Base-by-base conservation (phyloP, 1,140 invertebrate species). In the Rhizoglyphus robini region DNA sequence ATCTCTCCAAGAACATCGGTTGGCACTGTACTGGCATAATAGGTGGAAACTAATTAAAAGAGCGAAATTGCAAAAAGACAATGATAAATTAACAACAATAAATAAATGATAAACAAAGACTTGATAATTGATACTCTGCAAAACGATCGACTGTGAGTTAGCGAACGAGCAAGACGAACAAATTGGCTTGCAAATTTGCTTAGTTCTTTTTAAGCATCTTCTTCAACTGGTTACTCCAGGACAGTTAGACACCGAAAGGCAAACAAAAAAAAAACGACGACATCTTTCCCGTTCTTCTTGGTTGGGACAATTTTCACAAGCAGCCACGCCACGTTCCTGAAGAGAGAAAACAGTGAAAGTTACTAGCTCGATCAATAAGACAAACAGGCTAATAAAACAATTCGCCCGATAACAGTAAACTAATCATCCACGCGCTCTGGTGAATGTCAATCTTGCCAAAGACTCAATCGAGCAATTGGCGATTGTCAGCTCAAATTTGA, bases 301-400 rank as follows among this genome's bases (percentile, higher is more conserved):
- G 99, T 97, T 48, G 96, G 96, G 41, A 95, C 93, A 74, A 98
- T 90, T 81, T 99, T 94, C 67, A 99, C 83, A 70, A 99, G 83
- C 73, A 99, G 86, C 96, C 96, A 99, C 85, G 99, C 80, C 76
- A 94, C 93, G 68, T 93, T 97, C 79, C 94, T 96, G 99, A 80
- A n/a, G 23, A 54, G 5, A 8, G 23, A 54, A 60, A 23, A 3
- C 3, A 3, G 3, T 4, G 36, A 3, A 60, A 60, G 13, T 20
- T n/a, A 34, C 4, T 2, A 2, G 1, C 23, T 3, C 13, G 18
- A 60, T 13, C 15, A 20, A 60, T 27, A 60, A 60, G 27, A 60
- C 1, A 1, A 41, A 15, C 51, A 54, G 8, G 8, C 23, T 32
- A 54, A 8, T 54, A 15, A 23, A 46, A 23, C 41, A 46, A 46